These are phyloP conservation scores for Drosophila pandora DNA, from an alignment of 1,140 invertebrate genomes.

Conservation along the genomic window DNA sequence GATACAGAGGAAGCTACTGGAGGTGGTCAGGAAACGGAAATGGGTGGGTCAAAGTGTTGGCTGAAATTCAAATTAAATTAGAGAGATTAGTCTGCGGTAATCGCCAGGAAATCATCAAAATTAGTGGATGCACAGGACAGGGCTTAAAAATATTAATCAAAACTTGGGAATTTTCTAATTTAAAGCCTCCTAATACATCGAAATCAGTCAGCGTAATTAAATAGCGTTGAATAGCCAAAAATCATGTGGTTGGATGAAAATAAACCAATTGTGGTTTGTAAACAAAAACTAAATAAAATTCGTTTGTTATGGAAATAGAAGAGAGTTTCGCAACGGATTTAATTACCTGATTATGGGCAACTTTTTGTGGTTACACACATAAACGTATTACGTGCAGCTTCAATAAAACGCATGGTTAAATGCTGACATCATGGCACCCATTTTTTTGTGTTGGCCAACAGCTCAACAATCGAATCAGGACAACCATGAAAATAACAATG, in stretches of 20 bases:
- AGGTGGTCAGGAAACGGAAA: slow-evolving; percentile 10
- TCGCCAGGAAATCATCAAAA: slow-evolving; percentile 29
- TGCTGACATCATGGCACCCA: slow-evolving; percentile 26
- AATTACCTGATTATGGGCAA: slow-evolving; percentile 1
- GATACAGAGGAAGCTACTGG: background rate
- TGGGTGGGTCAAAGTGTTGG: slow-evolving; percentile 15
- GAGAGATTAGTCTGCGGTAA: slow-evolving; percentile 14
- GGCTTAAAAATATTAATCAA: background rate
- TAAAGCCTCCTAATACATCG: background rate
- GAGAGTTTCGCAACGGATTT: background rate
- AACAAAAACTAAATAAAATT: slow-evolving; percentile 1
- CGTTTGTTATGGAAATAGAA: background rate
- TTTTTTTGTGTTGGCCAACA: slow-evolving; percentile 3
- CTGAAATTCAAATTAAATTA: slow-evolving; percentile 29
- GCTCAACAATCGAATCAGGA: slow-evolving; percentile 6
- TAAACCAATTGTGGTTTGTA: background rate
- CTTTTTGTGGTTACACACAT: background rate
- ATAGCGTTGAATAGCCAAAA: background rate
- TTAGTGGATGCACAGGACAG: slow-evolving; percentile 1
- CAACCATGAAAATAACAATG: slow-evolving; percentile 37
- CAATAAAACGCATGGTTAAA: background rate
- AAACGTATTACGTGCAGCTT: background rate
- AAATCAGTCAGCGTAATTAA: background rate
- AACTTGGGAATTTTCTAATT: background rate
- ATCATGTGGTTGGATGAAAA: background rate